phyloP scores from a whole-genome alignment of 2,888 invertebrate species.

The Plutella xylostella region DNA sequence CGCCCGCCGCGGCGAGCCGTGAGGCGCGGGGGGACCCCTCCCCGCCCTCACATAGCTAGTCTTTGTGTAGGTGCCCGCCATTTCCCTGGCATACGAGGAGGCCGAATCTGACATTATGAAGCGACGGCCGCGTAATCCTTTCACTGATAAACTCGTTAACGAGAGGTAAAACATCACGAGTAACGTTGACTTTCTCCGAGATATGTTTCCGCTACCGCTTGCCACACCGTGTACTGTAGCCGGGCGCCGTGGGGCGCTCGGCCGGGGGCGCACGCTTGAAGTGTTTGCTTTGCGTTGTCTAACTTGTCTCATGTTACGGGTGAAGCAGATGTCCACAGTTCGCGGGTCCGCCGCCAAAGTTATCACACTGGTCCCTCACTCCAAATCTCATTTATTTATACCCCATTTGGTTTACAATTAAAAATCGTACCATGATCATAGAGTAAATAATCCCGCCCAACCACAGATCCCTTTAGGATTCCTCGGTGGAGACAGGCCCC shows the following conservation, averaged over 20 bases:
- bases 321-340: too few relatives aligned
- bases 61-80: conserved; percentile 91
- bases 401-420: too few relatives aligned
- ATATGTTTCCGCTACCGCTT: conserved; percentile 61
- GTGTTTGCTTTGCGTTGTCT: conserved; percentile 61
- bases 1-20: conserved; percentile 25
- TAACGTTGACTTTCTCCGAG: conserved; percentile 20
- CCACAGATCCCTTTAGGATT: too few relatives aligned
- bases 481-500: too few relatives aligned
- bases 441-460: background rate
- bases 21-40: conserved; percentile 19
- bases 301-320: conserved; percentile 27
- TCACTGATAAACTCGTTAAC: conserved; percentile 98
- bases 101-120: conserved; percentile 99
- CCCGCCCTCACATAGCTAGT: conserved; percentile 59
- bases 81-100: conserved; percentile 98
- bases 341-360: too few relatives aligned
- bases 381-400: too few relatives aligned
- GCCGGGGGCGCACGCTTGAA: conserved; percentile 62
- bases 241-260: conserved; percentile 60
- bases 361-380: too few relatives aligned
- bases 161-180: conserved; percentile 84
- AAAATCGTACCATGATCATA: too few relatives aligned
- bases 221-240: conserved; percentile 53
- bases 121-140: conserved; percentile 97